Base-by-base conservation (phyloP, 2,888 invertebrate genomes). In the Apotomis turbidana region DNA sequence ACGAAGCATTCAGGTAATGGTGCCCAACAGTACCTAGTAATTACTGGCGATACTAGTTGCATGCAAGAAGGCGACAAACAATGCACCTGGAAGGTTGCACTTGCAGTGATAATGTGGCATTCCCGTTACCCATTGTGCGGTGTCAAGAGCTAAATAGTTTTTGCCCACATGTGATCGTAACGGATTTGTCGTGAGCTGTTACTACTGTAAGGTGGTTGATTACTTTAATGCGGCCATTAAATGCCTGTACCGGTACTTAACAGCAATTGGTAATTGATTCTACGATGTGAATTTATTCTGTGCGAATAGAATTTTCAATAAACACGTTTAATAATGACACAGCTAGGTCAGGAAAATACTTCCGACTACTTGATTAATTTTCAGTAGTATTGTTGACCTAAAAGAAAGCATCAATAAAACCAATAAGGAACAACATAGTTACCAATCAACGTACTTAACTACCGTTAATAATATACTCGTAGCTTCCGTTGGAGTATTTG, bases 81-180 rank as follows among this genome's bases (percentile, higher is more conserved):
- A 79, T 76, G 77, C 75, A 64, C 75, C 72, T 77, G 77, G 79
- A 76, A 78, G 79, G 70, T 74, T 79, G 79, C 74, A 78, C 78
- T 78, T 79, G 79, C 74, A 78, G 79, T 78, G 57, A 75, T 68
- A 74, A 78, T 61, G 75, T 75, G 75, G 69, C 76, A 70, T 70
- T 58, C 68, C 80, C 83, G 82, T 79, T 84, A 80, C 15, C 71
- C 69, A 74, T 74, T 74, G 67, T 68, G 74, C 74, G 68, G 70
- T 75, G 60, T 68, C 49, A 75, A 79, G 76, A 79, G 80, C 78
- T 79, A 80, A 74, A 79, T 77, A 77, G 76, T 79, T 78, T 78
- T 68, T 68, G 59, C 68, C 52, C 63, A 38, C 63, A 54, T 68
- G 62, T 67, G 68, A 60, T 62, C 13, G 46, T 67, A 71, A 68